Percentiles rank a stretch among this genome's conserved stretches.
Evolutionary conservation across 2,113 vertebrate genomes (phyloP).

Genomic region (Clinocottus analis): DNA sequence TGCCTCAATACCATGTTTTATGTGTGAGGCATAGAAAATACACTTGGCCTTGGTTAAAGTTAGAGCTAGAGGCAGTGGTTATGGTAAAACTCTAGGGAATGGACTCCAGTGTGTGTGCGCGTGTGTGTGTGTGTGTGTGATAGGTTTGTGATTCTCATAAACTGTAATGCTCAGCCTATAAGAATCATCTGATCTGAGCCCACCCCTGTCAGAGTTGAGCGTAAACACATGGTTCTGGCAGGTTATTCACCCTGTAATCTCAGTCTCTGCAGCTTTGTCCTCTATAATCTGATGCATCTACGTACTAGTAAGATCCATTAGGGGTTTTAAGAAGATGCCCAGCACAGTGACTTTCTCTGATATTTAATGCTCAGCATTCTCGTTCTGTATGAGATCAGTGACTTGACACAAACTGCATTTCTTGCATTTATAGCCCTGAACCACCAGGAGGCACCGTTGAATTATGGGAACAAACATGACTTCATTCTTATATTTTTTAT

Average conservation of each 20-base stretch:
- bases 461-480: not conserved
- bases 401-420: not conserved
- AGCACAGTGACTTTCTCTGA: not conserved
- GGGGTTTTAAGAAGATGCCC: not conserved
- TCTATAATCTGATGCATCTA: constrained; percentile 4
- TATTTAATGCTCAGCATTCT: not conserved
- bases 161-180: too few relatives aligned
- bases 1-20: too few relatives aligned
- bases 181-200: constrained; percentile 26
- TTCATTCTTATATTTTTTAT: not conserved
- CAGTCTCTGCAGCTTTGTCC: constrained; percentile 12
- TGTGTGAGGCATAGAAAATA: too few relatives aligned
- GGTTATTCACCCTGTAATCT: constrained; percentile 20
- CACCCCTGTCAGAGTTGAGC: constrained; percentile 16
- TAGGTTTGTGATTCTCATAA: not conserved
- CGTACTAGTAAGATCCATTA: not conserved
- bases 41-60: too few relatives aligned
- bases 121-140: not conserved
- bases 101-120: constrained; percentile 1
- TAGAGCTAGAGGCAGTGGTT: too few relatives aligned
- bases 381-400: not conserved
- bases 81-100: too few relatives aligned
- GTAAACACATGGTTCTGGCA: not conserved
- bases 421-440: constrained; percentile 13
- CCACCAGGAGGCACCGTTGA: constrained; percentile 50